Evolutionary conservation across 1,140 invertebrate genomes (phyloP), one percentile per base, ranked within the genome.

Genomic region (Paralvinella palmiformis): DNA sequence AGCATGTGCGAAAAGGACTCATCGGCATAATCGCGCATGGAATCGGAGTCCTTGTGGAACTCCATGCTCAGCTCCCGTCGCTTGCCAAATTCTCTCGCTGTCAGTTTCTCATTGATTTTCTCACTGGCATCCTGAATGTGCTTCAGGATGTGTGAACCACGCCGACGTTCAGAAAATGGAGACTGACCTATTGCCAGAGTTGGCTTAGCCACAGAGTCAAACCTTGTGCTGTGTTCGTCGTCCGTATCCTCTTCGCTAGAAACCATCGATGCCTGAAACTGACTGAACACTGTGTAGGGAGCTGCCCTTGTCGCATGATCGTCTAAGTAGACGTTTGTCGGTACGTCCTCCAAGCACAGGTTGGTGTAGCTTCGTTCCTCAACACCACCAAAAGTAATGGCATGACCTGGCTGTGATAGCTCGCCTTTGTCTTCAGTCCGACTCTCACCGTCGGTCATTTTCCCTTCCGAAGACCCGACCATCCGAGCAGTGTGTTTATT

Each of bases 231-330:
- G 37, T 44, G 45, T 45, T 61, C 29, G 57, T 67, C 69, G 41
- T 74, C 72, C 68, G 69, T 73, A 20, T 74, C 73, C 20, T 76
- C 73, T 3, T 67, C 64, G 65, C 72, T 74, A 20, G 72, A 73
- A 29, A 69, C 74, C 64, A 76, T 75, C 6, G 75, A 73, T 7
- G 72, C 72, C 52, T 73, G 66, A 72, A 73, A 77, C 61, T 80
- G 78, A 73, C 76, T 79, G 57, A 73, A 74, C 13, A 77, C 68
- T n/a, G 76, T 80, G 61, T 73, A 79, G 31, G 78, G 78, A 29
- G 77, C 77, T 24, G 77, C 75, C 27, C 74, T 65, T 17, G 76
- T 77, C 17, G 77, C 78, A 68, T 73, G 74, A 35, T 79, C 78
- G 66, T 78, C 78, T 3, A 45, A 56, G 36, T 63, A 66, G 35